Evolutionary conservation across 2,888 invertebrate genomes (phyloP).

Genomic region (Fragum fragum): DNA sequence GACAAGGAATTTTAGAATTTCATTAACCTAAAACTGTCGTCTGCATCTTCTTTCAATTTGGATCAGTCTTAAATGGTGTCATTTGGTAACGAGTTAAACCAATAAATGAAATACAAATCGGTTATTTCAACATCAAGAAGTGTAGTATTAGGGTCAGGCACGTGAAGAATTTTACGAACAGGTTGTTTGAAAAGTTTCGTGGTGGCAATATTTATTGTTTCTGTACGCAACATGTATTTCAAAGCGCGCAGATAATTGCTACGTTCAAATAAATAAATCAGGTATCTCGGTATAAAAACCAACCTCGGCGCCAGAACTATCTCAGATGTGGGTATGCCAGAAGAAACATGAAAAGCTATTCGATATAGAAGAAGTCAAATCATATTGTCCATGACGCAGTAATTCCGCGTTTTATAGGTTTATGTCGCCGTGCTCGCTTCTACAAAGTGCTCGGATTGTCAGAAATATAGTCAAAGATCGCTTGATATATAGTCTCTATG

Average conservation of each 20-base stretch:
- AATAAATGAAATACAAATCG: too few relatives aligned
- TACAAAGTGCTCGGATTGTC: background rate
- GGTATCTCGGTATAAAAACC: slow-evolving; percentile 3
- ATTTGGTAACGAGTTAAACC: too few relatives aligned
- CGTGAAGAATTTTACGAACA: background rate
- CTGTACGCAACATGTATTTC: background rate
- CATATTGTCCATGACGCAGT: slow-evolving; percentile 24
- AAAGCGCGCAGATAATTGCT: too few relatives aligned
- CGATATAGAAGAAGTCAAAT: slow-evolving; percentile 14
- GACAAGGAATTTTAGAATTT: too few relatives aligned
- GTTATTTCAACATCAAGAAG: too few relatives aligned
- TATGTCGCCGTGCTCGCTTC: background rate
- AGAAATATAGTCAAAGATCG: background rate
- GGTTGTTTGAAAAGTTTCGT: background rate
- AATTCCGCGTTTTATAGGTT: slow-evolving; percentile 1
- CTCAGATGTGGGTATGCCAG: slow-evolving; percentile 1
- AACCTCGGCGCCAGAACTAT: background rate
- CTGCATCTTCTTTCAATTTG: too few relatives aligned
- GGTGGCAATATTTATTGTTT: slow-evolving; percentile 4
- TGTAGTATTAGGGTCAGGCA: too few relatives aligned
- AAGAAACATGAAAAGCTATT: slow-evolving; percentile 15
- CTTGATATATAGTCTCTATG: background rate
- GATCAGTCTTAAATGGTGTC: too few relatives aligned
- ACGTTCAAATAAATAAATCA: background rate
- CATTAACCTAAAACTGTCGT: too few relatives aligned